A percentile compares a stretch with the other conserved stretches of the same genome.
phyloP scores from a whole-genome alignment of 2,888 invertebrate genomes.

The Azorinus chamasolen region DNA sequence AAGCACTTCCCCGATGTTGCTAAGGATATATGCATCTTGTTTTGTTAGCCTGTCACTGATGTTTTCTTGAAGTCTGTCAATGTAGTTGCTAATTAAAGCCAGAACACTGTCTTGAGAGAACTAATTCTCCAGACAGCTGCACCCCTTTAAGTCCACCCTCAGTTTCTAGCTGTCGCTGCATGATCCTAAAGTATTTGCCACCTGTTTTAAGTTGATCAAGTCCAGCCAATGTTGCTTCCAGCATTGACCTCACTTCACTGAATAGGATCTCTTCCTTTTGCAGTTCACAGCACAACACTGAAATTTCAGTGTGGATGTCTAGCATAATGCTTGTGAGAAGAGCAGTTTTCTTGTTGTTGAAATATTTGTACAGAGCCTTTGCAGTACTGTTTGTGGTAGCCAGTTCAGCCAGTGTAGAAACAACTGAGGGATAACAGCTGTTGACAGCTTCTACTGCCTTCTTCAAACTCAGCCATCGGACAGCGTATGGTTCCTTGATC shows the following conservation, averaged over 20 bases:
- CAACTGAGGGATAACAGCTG: conserved; percentile 17
- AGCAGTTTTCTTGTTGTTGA: conserved; percentile 9
- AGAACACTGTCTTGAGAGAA: neutral
- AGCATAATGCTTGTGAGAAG: conserved; percentile 7
- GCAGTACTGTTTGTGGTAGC: conserved; percentile 3
- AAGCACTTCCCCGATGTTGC: neutral
- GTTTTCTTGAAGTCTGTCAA: conserved; percentile 6
- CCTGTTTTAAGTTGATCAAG: neutral
- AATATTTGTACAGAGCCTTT: conserved; percentile 15
- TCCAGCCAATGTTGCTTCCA: conserved; percentile 10
- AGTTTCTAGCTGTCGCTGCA: neutral
- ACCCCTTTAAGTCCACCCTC: neutral
- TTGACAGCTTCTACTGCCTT: conserved; percentile 12
- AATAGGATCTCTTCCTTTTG: conserved; percentile 20
- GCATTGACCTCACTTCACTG: conserved; percentile 18
- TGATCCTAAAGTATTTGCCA: too few relatives aligned
- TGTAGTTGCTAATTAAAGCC: neutral
- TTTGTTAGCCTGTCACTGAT: conserved; percentile 3
- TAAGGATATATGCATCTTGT: neutral
- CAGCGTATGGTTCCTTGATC: conserved; percentile 21
- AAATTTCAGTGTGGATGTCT: neutral
- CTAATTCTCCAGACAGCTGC: neutral
- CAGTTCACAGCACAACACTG: conserved; percentile 8
- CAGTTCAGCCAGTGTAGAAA: conserved; percentile 9
- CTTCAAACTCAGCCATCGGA: conserved; percentile 16